These are phyloP conservation scores for Pseudomyrmex flavicornis DNA, from an alignment of 1,140 invertebrate genomes.

Conservation along the genomic window DNA sequence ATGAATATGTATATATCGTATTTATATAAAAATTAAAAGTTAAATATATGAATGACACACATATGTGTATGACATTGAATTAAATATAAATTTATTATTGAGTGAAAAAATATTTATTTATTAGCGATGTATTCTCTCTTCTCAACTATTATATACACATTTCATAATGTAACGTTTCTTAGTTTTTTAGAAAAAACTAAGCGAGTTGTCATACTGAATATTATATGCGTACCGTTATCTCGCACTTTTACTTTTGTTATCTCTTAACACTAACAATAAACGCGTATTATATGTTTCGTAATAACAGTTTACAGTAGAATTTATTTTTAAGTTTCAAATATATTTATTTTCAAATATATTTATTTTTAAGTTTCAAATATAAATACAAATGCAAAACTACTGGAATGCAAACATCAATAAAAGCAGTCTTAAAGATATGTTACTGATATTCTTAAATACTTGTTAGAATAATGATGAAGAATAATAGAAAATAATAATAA, in stretches of 20 bases:
- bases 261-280: conserved; percentile 20
- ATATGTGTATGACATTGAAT: too few relatives aligned
- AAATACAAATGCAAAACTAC: too few relatives aligned
- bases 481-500: conserved; percentile 8
- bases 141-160: conserved; percentile 3
- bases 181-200: not conserved
- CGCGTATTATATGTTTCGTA: not conserved
- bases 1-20: not conserved
- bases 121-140: not conserved
- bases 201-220: not conserved
- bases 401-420: too few relatives aligned
- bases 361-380: too few relatives aligned
- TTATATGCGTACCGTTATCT: conserved; percentile 17
- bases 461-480: conserved; percentile 10
- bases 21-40: conserved; percentile 32
- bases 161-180: conserved; percentile 37
- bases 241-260: conserved; percentile 10
- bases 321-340: not conserved
- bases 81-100: not conserved
- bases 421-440: too few relatives aligned
- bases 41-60: not conserved
- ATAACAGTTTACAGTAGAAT: conserved; percentile 7
- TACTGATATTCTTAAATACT: not conserved
- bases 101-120: conserved; percentile 9
- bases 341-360: conserved; percentile 1